Conservation (phyloP, 2,797 vertebrate species). For the Loriculus beryllinus region DNA sequence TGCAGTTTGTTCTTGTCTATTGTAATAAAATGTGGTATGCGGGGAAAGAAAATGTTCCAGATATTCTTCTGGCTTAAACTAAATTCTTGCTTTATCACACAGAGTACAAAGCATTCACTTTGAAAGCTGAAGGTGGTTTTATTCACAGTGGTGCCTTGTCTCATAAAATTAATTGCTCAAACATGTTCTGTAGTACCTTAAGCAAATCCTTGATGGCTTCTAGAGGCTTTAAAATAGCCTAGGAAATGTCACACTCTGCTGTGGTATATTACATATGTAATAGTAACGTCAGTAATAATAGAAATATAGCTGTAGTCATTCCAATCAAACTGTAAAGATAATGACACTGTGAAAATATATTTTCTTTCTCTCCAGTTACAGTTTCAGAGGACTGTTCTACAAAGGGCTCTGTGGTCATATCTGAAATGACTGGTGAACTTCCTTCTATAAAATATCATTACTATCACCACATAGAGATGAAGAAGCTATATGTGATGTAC, state of each 20-base stretch:
- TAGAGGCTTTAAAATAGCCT: conserved; percentile 10
- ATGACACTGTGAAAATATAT: conserved; percentile 13
- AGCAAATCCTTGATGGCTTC: conserved; percentile 52
- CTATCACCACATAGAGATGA: no score
- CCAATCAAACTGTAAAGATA: conserved; percentile 36
- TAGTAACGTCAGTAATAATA: not conserved
- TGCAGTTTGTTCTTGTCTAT: not conserved
- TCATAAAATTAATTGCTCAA: conserved; percentile 56
- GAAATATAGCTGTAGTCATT: conserved; percentile 24
- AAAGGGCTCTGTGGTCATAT: not conserved
- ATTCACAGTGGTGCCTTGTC: conserved; percentile 44
- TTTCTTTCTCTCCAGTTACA: not conserved
- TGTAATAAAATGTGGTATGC: not conserved
- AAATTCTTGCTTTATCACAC: not conserved
- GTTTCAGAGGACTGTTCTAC: not conserved
- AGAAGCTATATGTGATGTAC: not conserved
- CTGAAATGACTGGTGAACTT: not conserved
- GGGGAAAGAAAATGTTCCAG: not conserved
- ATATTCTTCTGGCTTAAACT: not conserved
- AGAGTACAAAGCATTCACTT: not conserved
- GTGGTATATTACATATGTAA: conserved; percentile 13
- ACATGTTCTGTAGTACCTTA: conserved; percentile 27
- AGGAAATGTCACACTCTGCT: conserved; percentile 24
- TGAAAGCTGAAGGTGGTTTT: conserved; percentile 30
- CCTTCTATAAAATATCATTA: no score